phyloP scores from a whole-genome alignment of 2,888 invertebrate genomes.

The Doris montereyensis region DNA sequence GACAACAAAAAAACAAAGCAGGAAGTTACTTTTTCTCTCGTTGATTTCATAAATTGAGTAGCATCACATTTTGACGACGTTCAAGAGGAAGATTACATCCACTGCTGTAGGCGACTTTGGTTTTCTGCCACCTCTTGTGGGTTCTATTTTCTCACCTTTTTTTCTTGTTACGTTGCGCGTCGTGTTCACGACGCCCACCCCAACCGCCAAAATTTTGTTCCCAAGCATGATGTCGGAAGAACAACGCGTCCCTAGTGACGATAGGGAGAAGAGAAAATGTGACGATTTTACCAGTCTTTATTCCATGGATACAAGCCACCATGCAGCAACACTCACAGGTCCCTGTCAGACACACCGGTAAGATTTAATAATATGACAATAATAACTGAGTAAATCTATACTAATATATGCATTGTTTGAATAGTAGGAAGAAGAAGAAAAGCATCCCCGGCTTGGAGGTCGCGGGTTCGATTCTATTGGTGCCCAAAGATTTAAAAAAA shows the following conservation, averaged over 20 bases:
- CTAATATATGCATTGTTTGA: too few species aligned
- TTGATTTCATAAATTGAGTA: too few species aligned
- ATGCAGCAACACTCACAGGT: not conserved
- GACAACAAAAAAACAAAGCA: too few species aligned
- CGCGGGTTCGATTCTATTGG: too few species aligned
- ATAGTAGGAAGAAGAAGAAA: not conserved
- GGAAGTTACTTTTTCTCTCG: too few species aligned
- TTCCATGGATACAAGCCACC: slow-evolving; percentile 76
- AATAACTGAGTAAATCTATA: not conserved
- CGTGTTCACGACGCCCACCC: not conserved
- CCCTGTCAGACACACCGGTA: not conserved
- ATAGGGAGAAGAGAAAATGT: slow-evolving; percentile 75
- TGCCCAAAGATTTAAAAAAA: too few species aligned
- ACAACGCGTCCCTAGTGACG: slow-evolving; percentile 65
- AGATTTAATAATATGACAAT: too few species aligned
- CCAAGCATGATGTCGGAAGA: slow-evolving; percentile 67
- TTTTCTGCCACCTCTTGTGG: too few species aligned
- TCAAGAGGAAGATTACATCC: too few species aligned
- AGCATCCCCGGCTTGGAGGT: not conserved
- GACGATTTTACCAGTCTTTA: slow-evolving; percentile 92
- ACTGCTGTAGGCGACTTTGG: too few species aligned
- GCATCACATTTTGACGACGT: too few species aligned
- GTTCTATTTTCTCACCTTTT: too few species aligned
- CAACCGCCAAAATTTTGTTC: slow-evolving; percentile 35
- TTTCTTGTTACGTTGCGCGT: not conserved